Evolutionary conservation across 2,113 vertebrate species (phyloP), one percentile per base, ranked within the genome.

Genomic region (Felis chaus): DNA sequence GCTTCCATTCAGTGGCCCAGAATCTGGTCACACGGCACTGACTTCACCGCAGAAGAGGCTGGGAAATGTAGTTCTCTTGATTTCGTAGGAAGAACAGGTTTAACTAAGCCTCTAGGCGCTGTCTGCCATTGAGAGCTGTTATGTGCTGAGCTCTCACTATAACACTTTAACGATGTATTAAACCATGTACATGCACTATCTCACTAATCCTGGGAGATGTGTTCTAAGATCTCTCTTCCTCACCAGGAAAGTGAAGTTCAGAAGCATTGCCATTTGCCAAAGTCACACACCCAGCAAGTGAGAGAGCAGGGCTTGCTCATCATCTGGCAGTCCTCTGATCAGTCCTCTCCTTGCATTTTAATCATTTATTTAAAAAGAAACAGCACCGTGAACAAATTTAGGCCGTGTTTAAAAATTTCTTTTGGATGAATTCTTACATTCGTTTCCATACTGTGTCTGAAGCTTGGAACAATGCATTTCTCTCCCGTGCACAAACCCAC

Each of bases 361-460:
- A 74, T 91, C 12, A 85, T 82, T 87, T 94, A 53, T 63, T 94
- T 95, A 94, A 93, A 91, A 85, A 68, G n/a, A 69, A 94, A 80
- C 73, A 76, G 33, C 53, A 57, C 53, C 27, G 15, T 68, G 80
- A 73, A 8, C n/a, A 86, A 83, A 85, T 94, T 80, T 88, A 71
- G 87, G 74, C 36, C 45, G 41, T 36, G 27, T 69, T 82, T 71
- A 36, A 94, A 78, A 90, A 55, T 92, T 33, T 79, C 10, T 84
- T 80, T 89, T 61, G 71, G 74, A 68, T 57, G 31, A 3, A 31
- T 90, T 92, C 7, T 87, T 9, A 65, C 1, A 4, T 25, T 41
- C 4, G 41, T 69, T 92, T 45, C 31, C 39, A 12, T 81, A 4
- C 5, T 21, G 33, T 25, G 48, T n/a, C 31, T 61, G 76, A 94